These are phyloP conservation scores for Pristionchus arcanus DNA, from an alignment of 2,888 invertebrate genomes.

Conservation along the genomic window DNA sequence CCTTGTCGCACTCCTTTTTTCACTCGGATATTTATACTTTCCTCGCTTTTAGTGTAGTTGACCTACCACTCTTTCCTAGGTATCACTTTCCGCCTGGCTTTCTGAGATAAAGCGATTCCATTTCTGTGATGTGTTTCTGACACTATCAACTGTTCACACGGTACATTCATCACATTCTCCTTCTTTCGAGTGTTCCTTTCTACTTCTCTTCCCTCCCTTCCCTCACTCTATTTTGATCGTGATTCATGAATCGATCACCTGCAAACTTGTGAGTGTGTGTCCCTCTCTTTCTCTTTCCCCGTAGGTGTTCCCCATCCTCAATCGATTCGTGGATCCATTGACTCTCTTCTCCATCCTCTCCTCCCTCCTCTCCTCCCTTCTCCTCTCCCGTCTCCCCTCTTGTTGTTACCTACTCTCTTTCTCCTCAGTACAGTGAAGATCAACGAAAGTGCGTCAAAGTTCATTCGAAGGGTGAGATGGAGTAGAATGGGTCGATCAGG, in stretches of 20 bases:
- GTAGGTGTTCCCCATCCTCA: conserved; percentile 33
- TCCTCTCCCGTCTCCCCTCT: conserved; percentile 1
- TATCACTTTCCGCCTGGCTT: background rate
- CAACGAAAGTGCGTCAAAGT: conserved; percentile 52
- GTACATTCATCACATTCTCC: conserved; percentile 3
- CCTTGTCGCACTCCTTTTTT: background rate
- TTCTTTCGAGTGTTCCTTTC: background rate
- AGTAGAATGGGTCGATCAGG: background rate
- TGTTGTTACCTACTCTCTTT: conserved; percentile 34
- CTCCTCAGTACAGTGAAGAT: conserved; percentile 42
- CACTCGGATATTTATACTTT: conserved; percentile 16
- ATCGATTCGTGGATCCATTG: conserved; percentile 16
- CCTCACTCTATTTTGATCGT: conserved; percentile 19
- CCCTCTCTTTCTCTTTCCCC: background rate
- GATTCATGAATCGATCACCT: conserved; percentile 31
- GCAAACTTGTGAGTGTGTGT: background rate
- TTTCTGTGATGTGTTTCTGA: conserved; percentile 1
- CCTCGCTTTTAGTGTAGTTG: background rate
- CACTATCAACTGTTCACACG: background rate
- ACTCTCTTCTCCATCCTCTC: conserved; percentile 8
- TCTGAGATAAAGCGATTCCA: conserved; percentile 42
- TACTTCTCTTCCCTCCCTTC: conserved; percentile 7
- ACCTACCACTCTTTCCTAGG: background rate
- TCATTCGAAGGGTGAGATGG: background rate
- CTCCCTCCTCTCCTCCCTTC: conserved; percentile 13